Evolutionary conservation across 1,140 invertebrate genomes (phyloP), one percentile per base, ranked within the genome.

Genomic region (Aphaenogaster floridana): DNA sequence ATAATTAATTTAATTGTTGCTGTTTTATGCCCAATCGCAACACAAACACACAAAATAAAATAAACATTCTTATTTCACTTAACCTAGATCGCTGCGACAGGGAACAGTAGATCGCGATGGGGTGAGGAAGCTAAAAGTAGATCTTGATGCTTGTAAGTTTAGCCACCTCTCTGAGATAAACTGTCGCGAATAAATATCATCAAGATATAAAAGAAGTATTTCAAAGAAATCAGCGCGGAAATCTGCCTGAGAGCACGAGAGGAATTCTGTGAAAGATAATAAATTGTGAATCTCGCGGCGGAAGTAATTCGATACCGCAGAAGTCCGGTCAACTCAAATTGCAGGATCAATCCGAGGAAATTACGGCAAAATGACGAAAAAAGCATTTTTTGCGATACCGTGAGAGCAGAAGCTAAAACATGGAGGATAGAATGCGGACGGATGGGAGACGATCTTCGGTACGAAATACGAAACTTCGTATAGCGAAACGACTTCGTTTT

Each of bases 401-500:
- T 6, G 21, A 13, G 6, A 13, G 39, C 4, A 39, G n/a, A 54
- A 42, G 21, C 63, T 68, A 45, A 83, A 59, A 69, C 45, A 15
- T 15, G 48, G 13, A 8, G 1, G 9, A 17, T 17, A 54, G 50
- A 57, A 57, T 17, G 36, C 57, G 57, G 13, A 63, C 57, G 34
- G 48, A 79, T 36, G 77, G 36, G 21, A 9, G 52, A 21, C 28
- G 42, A 72, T 17, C 42, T 48, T n/a, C 17, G 52, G 0, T 28
- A 48, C 54, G 42, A 74, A 74, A 83, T 45, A 72, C 66, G 59
- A 83, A 83, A 59, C 21, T 7, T 17, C 21, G 34, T n/a, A 39
- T 45, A 15, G 78, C 13, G 48, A n/a, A 72, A 72, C 54, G 68
- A 83, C 52, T 83, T 59, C 68, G 80, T 83, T 83, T 83, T 39